Evolutionary conservation across 2,797 vertebrate species (phyloP).

Genomic region (Acanthurus tractus): DNA sequence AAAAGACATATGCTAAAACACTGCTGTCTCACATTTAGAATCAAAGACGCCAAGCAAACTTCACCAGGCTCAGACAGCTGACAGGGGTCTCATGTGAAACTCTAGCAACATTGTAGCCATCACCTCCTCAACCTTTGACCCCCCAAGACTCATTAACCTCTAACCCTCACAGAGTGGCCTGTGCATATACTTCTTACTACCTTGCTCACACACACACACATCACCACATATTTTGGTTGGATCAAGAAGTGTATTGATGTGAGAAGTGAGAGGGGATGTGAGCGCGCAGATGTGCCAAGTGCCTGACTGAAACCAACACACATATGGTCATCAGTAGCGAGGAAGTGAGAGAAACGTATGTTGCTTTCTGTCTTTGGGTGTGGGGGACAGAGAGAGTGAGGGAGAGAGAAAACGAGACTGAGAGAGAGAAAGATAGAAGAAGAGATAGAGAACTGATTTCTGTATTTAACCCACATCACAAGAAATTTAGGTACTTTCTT

Average conservation of each 20-base stretch:
- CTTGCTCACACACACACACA: slow-evolving; percentile 38
- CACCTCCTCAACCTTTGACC: slow-evolving; percentile 56
- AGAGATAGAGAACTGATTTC: slow-evolving; percentile 51
- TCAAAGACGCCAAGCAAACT: slow-evolving; percentile 52
- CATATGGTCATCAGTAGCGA: slow-evolving; percentile 85
- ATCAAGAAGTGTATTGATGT: slow-evolving; percentile 53
- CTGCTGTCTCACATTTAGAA: slow-evolving; percentile 32
- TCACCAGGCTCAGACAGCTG: slow-evolving; percentile 52
- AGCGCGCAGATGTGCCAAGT: slow-evolving; percentile 83
- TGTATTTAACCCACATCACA: slow-evolving; percentile 42
- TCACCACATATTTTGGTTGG: slow-evolving; percentile 43
- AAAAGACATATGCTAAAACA: slow-evolving; percentile 35
- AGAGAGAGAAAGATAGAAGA: background rate
- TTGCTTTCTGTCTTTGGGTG: slow-evolving; percentile 66
- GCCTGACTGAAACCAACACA: slow-evolving; percentile 80
- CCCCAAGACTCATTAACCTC: slow-evolving; percentile 61
- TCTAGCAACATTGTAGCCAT: slow-evolving; percentile 64
- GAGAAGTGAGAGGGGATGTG: slow-evolving; percentile 89
- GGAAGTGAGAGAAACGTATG: slow-evolving; percentile 85
- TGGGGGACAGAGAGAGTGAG: slow-evolving; percentile 25
- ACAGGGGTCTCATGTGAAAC: slow-evolving; percentile 60
- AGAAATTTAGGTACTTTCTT: slow-evolving; percentile 48
- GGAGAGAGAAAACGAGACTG: background rate
- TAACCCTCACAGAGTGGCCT: slow-evolving; percentile 29
- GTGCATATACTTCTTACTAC: slow-evolving; percentile 18